Conservation (phyloP, 2,797 vertebrate genomes). For the Poecilia gillii region DNA sequence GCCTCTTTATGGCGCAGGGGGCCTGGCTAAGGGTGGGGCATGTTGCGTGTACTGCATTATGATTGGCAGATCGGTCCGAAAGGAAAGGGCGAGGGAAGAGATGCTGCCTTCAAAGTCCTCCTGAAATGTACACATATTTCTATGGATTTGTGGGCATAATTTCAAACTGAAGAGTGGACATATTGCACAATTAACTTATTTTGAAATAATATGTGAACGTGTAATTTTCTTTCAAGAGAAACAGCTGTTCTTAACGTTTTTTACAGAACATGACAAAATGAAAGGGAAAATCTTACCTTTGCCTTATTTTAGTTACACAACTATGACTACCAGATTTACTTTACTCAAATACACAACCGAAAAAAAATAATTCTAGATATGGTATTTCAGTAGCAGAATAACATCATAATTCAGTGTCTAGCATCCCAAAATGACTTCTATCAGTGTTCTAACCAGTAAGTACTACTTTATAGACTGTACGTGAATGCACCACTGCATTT, state of each 20-base stretch:
- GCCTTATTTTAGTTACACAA: not conserved
- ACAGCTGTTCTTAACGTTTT: not conserved
- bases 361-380: not conserved
- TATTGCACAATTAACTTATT: not conserved
- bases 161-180: not conserved
- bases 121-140: not conserved
- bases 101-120: constrained; percentile 15
- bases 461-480: constrained; percentile 11
- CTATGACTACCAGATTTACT: not conserved
- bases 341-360: not conserved
- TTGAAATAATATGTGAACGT: not conserved
- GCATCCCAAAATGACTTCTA: not conserved
- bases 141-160: not conserved
- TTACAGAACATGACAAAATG: not conserved
- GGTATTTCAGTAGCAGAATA: not conserved
- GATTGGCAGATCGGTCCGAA: constrained; percentile 45
- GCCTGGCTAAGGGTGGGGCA: constrained; percentile 43
- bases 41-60: rapidly evolving
- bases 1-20: constrained; percentile 83
- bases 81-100: not conserved
- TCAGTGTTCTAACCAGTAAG: rapidly evolving
- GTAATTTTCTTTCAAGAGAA: not conserved
- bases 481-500: constrained; percentile 43
- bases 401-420: not conserved
- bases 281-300: not conserved